Percentiles rank a stretch among this genome's conserved stretches.
These are phyloP conservation scores for Drosophila lacertosa DNA, from an alignment of 1,140 invertebrate species.

Conservation along the genomic window DNA sequence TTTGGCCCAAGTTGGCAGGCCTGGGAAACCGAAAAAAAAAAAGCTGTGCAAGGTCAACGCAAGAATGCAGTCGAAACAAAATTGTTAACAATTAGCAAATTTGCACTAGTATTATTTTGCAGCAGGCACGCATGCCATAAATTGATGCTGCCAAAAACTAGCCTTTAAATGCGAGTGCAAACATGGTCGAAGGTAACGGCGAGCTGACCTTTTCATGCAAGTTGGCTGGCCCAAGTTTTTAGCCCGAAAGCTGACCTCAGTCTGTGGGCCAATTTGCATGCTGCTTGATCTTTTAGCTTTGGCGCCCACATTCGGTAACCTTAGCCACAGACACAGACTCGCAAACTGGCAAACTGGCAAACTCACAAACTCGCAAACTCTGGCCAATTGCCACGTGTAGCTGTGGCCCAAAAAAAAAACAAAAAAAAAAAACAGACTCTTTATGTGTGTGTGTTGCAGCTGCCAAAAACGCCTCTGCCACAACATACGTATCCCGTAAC, in stretches of 20 bases:
- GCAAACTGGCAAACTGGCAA: constrained; percentile 25
- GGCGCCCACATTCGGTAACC: constrained; percentile 14
- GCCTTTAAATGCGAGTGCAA: neutral
- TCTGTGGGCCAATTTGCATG: constrained; percentile 25
- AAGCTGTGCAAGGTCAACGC: constrained; percentile 37
- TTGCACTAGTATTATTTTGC: neutral
- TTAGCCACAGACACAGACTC: constrained; percentile 13
- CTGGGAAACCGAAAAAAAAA: constrained; percentile 28
- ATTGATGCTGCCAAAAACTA: constrained; percentile 6
- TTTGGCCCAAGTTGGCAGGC: neutral
- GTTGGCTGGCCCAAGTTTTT: constrained; percentile 5
- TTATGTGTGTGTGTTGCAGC: constrained; percentile 39
- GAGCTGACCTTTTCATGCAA: constrained; percentile 27
- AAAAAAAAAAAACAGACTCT: too few species aligned
- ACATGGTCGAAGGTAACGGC: constrained; percentile 7
- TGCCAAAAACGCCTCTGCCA: constrained; percentile 39
- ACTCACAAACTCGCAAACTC: constrained; percentile 2
- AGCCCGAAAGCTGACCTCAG: constrained; percentile 8
- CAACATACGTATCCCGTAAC: constrained; percentile 29
- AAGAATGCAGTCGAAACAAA: neutral
- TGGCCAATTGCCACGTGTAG: constrained; percentile 41
- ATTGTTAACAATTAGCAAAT: neutral
- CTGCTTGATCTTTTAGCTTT: constrained; percentile 28
- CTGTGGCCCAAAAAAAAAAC: constrained; percentile 37
- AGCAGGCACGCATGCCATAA: neutral